These are phyloP conservation scores for Trichechus manatus DNA, from an alignment of 2,113 vertebrate genomes.

Conservation along the genomic window DNA sequence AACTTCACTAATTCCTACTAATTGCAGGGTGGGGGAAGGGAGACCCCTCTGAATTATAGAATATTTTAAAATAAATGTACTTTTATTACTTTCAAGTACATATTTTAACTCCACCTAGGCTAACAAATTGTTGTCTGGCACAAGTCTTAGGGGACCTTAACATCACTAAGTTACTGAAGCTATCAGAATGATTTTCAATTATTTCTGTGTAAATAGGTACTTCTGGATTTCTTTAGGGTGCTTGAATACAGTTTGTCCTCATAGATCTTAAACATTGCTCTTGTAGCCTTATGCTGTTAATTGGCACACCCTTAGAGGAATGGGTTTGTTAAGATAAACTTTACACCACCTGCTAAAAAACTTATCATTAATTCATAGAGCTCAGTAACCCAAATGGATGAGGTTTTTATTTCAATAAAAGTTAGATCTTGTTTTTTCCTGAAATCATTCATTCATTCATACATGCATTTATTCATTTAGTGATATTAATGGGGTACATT, in stretches of 20 bases:
- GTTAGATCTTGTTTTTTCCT: neutral
- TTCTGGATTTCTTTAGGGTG: constrained; percentile 52
- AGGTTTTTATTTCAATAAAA: constrained; percentile 56
- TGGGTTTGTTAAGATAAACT: constrained; percentile 70
- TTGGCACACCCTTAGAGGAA: constrained; percentile 53
- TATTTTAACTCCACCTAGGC: constrained; percentile 77
- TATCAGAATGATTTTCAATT: constrained; percentile 75
- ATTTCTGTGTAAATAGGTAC: constrained; percentile 79
- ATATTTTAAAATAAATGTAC: constrained; percentile 81
- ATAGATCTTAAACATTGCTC: constrained; percentile 13
- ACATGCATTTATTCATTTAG: neutral
- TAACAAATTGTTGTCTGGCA: constrained; percentile 69
- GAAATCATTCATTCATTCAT: constrained; percentile 2
- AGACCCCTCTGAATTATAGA: constrained; percentile 54
- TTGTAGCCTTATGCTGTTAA: constrained; percentile 40
- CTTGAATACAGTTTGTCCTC: neutral
- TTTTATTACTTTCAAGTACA: constrained; percentile 71
- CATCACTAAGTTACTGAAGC: constrained; percentile 17
- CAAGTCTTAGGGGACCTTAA: constrained; percentile 54
- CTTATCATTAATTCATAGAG: constrained; percentile 44
- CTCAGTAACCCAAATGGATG: neutral
- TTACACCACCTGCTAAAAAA: constrained; percentile 58
- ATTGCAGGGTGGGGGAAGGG: constrained; percentile 57
- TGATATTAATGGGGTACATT: neutral
- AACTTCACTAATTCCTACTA: constrained; percentile 80